These are phyloP conservation scores for Neolamprologus ventralis DNA, from an alignment of 2,113 vertebrate species.

Conservation along the genomic window DNA sequence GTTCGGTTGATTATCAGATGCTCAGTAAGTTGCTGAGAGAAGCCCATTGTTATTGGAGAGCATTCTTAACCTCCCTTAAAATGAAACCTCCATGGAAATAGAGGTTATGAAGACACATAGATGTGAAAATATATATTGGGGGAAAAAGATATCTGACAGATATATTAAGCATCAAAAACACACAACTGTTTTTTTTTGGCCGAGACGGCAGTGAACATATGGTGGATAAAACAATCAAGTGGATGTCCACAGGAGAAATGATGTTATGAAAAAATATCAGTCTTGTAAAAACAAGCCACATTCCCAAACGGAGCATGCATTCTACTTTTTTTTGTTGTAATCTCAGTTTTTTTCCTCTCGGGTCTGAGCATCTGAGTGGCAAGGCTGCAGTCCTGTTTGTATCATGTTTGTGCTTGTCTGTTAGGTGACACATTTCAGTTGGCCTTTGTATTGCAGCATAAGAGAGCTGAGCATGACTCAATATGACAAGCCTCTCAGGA, in stretches of 20 bases:
- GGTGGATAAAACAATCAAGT: not conserved
- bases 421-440: slow-evolving; percentile 16
- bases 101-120: not conserved
- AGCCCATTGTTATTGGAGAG: not conserved
- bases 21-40: not conserved
- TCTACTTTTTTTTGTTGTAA: not conserved
- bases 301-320: not conserved
- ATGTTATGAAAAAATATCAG: not conserved
- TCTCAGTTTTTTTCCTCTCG: not conserved
- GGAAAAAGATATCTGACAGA: not conserved
- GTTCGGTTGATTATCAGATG: not conserved
- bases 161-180: not conserved
- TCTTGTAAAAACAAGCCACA: not conserved
- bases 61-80: not conserved
- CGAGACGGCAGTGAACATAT: not conserved
- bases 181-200: not conserved
- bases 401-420: not conserved
- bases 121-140: not conserved
- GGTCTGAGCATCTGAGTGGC: not conserved
- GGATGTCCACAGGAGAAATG: not conserved
- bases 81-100: not conserved
- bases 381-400: not conserved
- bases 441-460: not conserved
- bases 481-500: slow-evolving; percentile 18
- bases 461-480: slow-evolving; percentile 15